Evolutionary conservation across 2,888 invertebrate species (phyloP), one percentile per base, ranked within the genome.

Genomic region (Myopa testacea): DNA sequence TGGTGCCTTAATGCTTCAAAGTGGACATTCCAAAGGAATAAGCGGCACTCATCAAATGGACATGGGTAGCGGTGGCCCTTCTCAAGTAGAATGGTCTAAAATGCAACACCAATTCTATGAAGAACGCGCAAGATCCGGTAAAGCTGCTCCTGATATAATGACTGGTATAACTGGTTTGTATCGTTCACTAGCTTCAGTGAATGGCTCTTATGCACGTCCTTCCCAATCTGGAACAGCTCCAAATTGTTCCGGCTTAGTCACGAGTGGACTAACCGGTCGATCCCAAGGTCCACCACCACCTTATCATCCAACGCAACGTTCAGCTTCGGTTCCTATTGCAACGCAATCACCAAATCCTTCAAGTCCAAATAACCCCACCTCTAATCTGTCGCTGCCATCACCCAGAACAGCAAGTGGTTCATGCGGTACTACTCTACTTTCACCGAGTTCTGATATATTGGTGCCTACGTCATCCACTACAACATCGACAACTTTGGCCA

Each of bases 41-140:
- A 81, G 80, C 78, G 79, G 69, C 37, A 72, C 55, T 10, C 72
- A 14, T 60, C 82, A 77, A 37, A 79, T 80, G 67, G 82, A 81
- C 55, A 81, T 83, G 79, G 80, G 82, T 62, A 58, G 68, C 34
- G 78, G 62, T 76, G 76, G 70, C 72, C 62, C 77, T 4, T 78
- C 93, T 6, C 94, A 95, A 89, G 92, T 95, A 88, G 97, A 97
- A 87, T 97, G 97, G 97, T 95, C 95, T 84, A 96, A 97, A 88
- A 90, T 97, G 82, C 96, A 96, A 85, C 94, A 95, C 86, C 95
- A 96, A 88, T 96, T 95, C 90, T 94, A 94, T 85, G 96, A 96
- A 84, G 92, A 89, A 88, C 91, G 91, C 87, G 67, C 85, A 6
- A 91, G 90, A 88, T 91, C 89, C 88, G 91, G 86, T 6, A 86